These are phyloP conservation scores for Nycticebus coucang DNA, from an alignment of 2,113 vertebrate species.

Conservation along the genomic window DNA sequence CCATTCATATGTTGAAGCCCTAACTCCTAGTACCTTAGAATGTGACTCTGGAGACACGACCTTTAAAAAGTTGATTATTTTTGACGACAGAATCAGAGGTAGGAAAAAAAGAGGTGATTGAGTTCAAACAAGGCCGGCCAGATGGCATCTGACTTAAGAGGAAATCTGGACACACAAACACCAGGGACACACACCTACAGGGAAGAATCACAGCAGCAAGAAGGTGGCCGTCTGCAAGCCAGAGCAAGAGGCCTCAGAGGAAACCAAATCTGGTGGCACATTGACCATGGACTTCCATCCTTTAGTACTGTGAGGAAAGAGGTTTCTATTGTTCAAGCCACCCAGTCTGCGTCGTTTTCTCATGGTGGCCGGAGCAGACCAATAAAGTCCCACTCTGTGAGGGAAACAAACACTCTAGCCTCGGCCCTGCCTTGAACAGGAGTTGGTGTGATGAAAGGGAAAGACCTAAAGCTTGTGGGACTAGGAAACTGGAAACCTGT, in stretches of 20 bases:
- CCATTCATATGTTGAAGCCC: background rate
- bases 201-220: background rate
- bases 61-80: background rate
- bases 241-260: background rate
- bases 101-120: background rate
- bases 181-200: rapidly evolving
- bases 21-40: background rate
- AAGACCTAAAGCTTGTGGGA: background rate
- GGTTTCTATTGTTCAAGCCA: background rate
- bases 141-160: background rate
- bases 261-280: background rate
- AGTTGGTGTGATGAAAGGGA: background rate
- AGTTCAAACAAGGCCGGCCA: background rate
- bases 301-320: background rate
- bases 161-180: background rate
- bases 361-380: rapidly evolving
- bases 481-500: background rate
- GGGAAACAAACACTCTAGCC: rapidly evolving
- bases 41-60: background rate
- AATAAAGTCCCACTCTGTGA: rapidly evolving
- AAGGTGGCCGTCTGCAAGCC: rapidly evolving
- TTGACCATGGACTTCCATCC: background rate
- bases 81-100: no score
- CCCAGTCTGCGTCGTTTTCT: background rate
- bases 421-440: rapidly evolving